A percentile compares a stretch with the other conserved stretches of the same genome.
Conservation (phyloP, 2,888 invertebrate species). For the Ypsolopha sequella region DNA sequence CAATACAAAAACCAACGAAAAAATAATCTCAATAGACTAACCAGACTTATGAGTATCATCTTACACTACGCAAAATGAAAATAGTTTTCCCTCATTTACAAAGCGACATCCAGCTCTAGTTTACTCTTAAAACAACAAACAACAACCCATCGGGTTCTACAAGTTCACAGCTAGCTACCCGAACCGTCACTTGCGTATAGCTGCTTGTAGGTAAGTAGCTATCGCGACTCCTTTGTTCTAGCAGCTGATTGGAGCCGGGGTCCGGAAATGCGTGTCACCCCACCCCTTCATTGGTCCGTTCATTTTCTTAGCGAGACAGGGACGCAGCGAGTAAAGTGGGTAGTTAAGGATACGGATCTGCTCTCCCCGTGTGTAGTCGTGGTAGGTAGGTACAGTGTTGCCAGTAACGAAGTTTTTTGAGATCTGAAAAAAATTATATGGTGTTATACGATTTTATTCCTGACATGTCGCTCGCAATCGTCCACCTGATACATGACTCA, state of each 20-base stretch:
- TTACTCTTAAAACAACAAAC: too few relatives aligned
- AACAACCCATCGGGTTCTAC: neutral
- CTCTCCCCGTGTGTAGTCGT: conserved; percentile 42
- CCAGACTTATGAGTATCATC: too few relatives aligned
- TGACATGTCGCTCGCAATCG: too few relatives aligned
- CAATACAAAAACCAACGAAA: too few relatives aligned
- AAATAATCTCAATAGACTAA: too few relatives aligned
- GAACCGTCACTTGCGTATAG: conserved; percentile 43
- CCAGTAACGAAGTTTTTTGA: conserved; percentile 38
- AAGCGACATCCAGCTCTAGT: too few relatives aligned
- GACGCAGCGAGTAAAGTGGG: conserved; percentile 63
- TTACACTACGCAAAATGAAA: too few relatives aligned
- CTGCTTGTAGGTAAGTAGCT: conserved; percentile 67
- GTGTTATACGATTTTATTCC: too few relatives aligned
- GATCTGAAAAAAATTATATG: too few relatives aligned
- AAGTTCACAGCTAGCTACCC: neutral
- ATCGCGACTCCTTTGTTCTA: conserved; percentile 70
- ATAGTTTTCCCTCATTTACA: too few relatives aligned
- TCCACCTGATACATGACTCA: too few relatives aligned
- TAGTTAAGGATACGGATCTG: conserved; percentile 54
- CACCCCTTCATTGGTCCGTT: conserved; percentile 71
- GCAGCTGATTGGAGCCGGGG: conserved; percentile 71
- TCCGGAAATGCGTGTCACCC: conserved; percentile 71
- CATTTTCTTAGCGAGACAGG: conserved; percentile 69
- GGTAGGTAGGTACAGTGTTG: conserved; percentile 59